phyloP scores from a whole-genome alignment of 1,140 invertebrate species.

The Drosophila dunni region DNA sequence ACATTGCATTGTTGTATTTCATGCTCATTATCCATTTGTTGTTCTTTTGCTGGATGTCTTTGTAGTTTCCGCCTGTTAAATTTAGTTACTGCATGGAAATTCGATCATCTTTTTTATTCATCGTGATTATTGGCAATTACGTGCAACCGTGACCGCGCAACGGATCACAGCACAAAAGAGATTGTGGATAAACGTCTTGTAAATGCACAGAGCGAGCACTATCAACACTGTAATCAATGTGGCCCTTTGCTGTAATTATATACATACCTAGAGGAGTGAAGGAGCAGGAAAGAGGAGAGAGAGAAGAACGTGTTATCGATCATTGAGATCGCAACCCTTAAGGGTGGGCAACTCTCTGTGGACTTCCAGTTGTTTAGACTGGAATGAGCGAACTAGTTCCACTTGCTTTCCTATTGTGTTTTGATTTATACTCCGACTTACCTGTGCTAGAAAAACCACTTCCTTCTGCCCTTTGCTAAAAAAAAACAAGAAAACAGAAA shows the following conservation, averaged over 20 bases:
- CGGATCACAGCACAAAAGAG: conserved; percentile 28
- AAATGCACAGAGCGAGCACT: conserved; percentile 3
- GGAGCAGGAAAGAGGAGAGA: not conserved
- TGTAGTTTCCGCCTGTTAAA: conserved; percentile 17
- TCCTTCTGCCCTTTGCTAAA: conserved; percentile 61
- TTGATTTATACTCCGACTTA: conserved; percentile 52
- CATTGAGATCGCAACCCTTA: conserved; percentile 19
- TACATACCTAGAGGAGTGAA: conserved; percentile 6
- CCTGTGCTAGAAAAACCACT: conserved; percentile 70
- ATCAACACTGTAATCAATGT: conserved; percentile 28
- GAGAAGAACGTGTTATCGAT: conserved; percentile 15
- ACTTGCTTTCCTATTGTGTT: conserved; percentile 59
- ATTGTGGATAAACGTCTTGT: conserved; percentile 15
- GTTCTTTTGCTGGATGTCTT: conserved; percentile 10
- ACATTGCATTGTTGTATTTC: conserved; percentile 42
- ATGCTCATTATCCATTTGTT: conserved; percentile 39
- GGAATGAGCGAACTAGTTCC: conserved; percentile 69
- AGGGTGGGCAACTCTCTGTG: not conserved
- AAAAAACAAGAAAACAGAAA: conserved; percentile 34
- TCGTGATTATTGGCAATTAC: conserved; percentile 75
- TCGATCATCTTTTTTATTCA: conserved; percentile 44
- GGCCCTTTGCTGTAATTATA: conserved; percentile 30
- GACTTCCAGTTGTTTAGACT: conserved; percentile 32
- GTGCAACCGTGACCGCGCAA: conserved; percentile 66
- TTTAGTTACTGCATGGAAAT: conserved; percentile 56